Conservation (phyloP, 2,888 invertebrate species). For the Euzophera pinguis region DNA sequence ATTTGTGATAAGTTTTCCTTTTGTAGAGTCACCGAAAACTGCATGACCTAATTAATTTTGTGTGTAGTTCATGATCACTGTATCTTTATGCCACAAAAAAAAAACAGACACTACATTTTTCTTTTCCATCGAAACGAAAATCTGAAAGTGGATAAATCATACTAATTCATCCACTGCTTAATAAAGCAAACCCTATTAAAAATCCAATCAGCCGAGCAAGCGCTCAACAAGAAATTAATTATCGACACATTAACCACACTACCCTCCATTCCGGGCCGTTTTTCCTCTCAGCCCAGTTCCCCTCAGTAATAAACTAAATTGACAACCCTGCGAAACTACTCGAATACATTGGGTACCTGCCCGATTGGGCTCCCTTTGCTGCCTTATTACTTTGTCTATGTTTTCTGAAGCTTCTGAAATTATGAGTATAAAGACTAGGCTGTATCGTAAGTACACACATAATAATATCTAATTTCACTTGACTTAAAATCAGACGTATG, state of each 20-base stretch:
- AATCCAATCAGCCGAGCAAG: constrained; percentile 8
- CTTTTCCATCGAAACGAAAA: background rate
- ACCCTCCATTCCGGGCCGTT: constrained; percentile 16
- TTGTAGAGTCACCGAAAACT: too few relatives aligned
- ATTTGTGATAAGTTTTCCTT: too few relatives aligned
- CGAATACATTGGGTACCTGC: constrained; percentile 37
- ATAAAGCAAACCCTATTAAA: constrained; percentile 12
- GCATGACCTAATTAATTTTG: too few relatives aligned
- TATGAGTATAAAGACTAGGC: too few relatives aligned
- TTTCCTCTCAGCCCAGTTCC: constrained; percentile 20
- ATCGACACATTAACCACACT: constrained; percentile 18
- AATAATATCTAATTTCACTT: too few relatives aligned
- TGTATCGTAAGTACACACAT: too few relatives aligned
- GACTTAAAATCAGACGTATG: too few relatives aligned
- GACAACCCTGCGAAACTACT: constrained; percentile 62
- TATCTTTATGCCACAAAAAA: too few relatives aligned
- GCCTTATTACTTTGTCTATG: background rate
- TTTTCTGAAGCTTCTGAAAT: too few relatives aligned
- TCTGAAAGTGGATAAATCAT: background rate
- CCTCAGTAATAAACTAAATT: constrained; percentile 59
- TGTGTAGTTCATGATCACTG: too few relatives aligned
- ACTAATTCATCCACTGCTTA: background rate
- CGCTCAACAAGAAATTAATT: constrained; percentile 19
- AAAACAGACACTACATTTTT: too few relatives aligned
- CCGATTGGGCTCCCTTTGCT: background rate